These are phyloP conservation scores for Dasypolia templi DNA, from an alignment of 2,888 invertebrate species.

Conservation along the genomic window DNA sequence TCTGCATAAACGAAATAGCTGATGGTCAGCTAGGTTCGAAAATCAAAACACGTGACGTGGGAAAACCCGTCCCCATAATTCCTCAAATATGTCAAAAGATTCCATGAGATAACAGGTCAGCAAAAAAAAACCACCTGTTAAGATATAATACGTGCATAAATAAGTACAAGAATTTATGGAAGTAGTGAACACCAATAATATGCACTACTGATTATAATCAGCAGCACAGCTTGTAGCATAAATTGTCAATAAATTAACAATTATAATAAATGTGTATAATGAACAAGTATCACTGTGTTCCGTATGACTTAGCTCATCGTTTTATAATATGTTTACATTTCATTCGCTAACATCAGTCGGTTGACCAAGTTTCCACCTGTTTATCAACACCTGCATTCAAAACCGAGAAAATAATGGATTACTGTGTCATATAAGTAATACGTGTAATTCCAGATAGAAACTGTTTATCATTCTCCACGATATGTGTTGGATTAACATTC, in stretches of 20 bases:
- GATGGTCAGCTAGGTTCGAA: neutral
- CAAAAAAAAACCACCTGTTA: neutral
- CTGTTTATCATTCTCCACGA: constrained; percentile 58
- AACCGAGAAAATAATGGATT: constrained; percentile 49
- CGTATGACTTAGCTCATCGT: constrained; percentile 13
- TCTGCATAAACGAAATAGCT: neutral
- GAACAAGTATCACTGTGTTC: constrained; percentile 23
- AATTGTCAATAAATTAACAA: constrained; percentile 21
- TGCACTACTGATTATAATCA: constrained; percentile 8
- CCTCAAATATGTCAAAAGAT: neutral
- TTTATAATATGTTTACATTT: constrained; percentile 47
- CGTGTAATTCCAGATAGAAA: constrained; percentile 48
- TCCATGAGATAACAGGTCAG: neutral
- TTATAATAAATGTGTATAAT: constrained; percentile 14
- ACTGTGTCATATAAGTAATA: constrained; percentile 38
- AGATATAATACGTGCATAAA: neutral
- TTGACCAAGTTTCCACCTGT: constrained; percentile 36
- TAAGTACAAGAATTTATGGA: constrained; percentile 4
- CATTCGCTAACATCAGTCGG: constrained; percentile 20
- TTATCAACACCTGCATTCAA: constrained; percentile 29
- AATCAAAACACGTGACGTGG: neutral
- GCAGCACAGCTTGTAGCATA: constrained; percentile 3
- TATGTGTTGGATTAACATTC: constrained; percentile 61
- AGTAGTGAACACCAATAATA: too few relatives aligned
- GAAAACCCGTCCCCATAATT: neutral